Percentiles rank a stretch among this genome's conserved stretches.
These are phyloP conservation scores for Climacteris rufus DNA, from an alignment of 2,113 vertebrate genomes.

Conservation along the genomic window DNA sequence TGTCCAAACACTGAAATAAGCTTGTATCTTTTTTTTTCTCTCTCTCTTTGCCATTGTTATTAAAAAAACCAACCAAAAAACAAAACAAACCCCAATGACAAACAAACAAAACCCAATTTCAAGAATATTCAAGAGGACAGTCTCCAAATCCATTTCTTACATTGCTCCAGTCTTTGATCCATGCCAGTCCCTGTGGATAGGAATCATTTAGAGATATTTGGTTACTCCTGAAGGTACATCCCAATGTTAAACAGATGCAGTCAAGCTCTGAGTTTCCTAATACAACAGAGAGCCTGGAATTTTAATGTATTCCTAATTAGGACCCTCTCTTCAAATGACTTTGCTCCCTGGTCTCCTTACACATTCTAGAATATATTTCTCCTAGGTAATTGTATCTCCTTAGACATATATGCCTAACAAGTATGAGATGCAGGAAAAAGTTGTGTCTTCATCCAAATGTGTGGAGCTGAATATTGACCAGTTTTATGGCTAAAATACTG, in stretches of 20 bases:
- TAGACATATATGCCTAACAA: neutral
- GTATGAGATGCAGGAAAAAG: neutral
- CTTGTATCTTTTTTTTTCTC: neutral
- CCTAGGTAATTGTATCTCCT: neutral
- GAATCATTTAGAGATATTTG: neutral
- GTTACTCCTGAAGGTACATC: neutral
- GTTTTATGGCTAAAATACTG: neutral
- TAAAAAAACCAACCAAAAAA: too few species aligned
- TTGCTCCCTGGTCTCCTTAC: neutral
- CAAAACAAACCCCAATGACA: accelerated
- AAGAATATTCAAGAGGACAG: neutral
- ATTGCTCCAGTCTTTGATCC: neutral
- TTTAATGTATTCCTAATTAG: neutral
- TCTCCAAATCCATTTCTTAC: neutral
- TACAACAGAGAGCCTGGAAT: neutral
- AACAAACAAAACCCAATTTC: neutral
- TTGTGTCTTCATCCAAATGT: neutral
- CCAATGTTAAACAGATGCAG: neutral
- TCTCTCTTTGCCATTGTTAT: neutral
- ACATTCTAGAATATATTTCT: neutral
- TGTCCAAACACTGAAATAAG: neutral
- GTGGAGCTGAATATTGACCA: neutral
- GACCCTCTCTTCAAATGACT: neutral
- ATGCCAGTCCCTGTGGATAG: neutral
- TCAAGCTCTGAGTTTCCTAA: neutral